Base-by-base conservation (phyloP, 92 coral and sea anemone genomes). In the Palythoa heliodiscus region DNA sequence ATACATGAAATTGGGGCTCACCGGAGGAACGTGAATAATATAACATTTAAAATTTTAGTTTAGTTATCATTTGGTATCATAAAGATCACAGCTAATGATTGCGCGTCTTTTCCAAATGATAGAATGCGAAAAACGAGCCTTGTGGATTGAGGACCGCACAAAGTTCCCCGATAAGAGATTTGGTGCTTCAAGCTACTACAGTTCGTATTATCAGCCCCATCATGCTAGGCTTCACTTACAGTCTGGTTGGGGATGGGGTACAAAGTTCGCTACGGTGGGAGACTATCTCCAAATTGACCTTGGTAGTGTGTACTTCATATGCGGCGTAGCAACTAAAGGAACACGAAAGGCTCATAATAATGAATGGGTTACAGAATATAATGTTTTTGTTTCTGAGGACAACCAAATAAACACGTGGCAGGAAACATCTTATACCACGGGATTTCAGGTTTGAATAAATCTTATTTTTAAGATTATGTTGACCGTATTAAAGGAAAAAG, bases 291-390 rank as follows among this genome's bases (percentile, higher is more conserved):
- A 79, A 19, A 12, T 79, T 15, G 83, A 79, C 55, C 72, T 79
- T 19, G 83, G 83, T 4, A 52, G 50, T 15, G 37, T 19, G 20
- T 79, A 79, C 47, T 63, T 79, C 53, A 79, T 79, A 48, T 79
- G 83, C 39, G 83, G 83, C 4, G 83, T 79, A 5, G 83, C 83
- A 63, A 79, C 83, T 37, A 79, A 61, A 13, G 83, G 83, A 0
- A 61, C 83, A 11, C 63, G 53, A 23, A 63, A 61, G 19, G 11
- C 3, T 29, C 52, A 1, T 16, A n/a, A 39, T 10, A n/a, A 39
- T 10, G 83, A 79, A 38, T 79, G 73, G 72, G 52, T 29, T 29
- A 78, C 70, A n/a, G 50, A 37, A 39, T 78, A 78, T 23, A 61
- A 60, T 5, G 37, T 78, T 11, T 54, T 78, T 38, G 55, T 39